Percentiles rank a stretch among this genome's conserved stretches.
Conservation (phyloP, 1,140 invertebrate genomes). For the Teleogryllus occipitalis region DNA sequence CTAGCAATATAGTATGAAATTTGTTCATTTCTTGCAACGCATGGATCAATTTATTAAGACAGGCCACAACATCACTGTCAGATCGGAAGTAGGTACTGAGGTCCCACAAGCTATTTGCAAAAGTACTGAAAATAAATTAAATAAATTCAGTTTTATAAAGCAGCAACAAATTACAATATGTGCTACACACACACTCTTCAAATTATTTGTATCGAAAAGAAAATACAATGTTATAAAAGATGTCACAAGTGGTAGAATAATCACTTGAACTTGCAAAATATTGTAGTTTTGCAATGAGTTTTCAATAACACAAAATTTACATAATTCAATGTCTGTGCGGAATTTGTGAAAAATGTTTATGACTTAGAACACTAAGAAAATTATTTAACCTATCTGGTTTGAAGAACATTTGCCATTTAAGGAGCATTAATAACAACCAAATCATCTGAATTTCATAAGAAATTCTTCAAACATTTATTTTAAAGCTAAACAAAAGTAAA, state of each 20-base stretch:
- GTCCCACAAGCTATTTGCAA: conserved; percentile 77
- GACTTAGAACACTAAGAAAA: too few species aligned
- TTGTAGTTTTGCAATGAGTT: too few species aligned
- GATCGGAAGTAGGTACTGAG: conserved; percentile 67
- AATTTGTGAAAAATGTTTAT: too few species aligned
- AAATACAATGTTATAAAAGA: not conserved
- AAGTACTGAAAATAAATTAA: conserved; percentile 48
- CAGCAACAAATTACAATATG: not conserved
- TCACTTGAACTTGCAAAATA: too few species aligned
- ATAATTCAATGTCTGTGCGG: too few species aligned
- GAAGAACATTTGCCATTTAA: too few species aligned
- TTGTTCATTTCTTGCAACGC: conserved; percentile 81
- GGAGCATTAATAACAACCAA: too few species aligned
- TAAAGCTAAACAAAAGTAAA: too few species aligned
- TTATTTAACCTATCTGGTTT: too few species aligned
- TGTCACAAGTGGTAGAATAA: conserved; percentile 23
- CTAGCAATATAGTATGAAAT: conserved; percentile 80
- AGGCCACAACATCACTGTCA: conserved; percentile 56
- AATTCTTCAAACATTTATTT: too few species aligned
- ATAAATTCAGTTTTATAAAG: not conserved
- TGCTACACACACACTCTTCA: not conserved
- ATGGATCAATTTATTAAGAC: conserved; percentile 64
- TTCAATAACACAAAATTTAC: too few species aligned
- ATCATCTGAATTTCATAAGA: too few species aligned
- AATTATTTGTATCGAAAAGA: conserved; percentile 20